A percentile compares a stretch with the other conserved stretches of the same genome.
Conservation (phyloP, 2,888 invertebrate species). For the Pyrocoelia pectoralis region DNA sequence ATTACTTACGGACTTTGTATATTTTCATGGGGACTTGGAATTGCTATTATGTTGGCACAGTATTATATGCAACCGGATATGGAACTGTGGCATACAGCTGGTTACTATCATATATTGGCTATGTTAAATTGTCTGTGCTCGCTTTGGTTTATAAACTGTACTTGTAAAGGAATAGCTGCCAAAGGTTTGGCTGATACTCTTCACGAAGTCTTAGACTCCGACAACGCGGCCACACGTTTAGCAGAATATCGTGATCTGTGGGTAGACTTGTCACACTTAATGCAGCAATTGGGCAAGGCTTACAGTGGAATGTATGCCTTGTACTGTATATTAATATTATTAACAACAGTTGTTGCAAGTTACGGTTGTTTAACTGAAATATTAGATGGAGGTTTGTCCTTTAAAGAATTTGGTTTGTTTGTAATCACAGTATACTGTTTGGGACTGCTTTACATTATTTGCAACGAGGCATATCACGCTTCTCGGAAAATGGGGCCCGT, state of each 20-base stretch:
- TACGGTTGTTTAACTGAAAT: constrained; percentile 77
- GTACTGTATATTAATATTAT: constrained; percentile 76
- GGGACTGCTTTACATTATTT: constrained; percentile 74
- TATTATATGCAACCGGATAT: constrained; percentile 77
- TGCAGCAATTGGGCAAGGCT: constrained; percentile 78
- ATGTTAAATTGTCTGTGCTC: constrained; percentile 78
- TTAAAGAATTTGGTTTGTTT: constrained; percentile 75
- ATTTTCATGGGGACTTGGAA: constrained; percentile 72
- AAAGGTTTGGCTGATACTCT: constrained; percentile 70
- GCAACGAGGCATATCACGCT: constrained; percentile 77
- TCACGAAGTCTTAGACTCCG: constrained; percentile 68
- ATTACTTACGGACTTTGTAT: constrained; percentile 72
- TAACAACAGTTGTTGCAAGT: constrained; percentile 76
- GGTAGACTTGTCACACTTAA: constrained; percentile 80
- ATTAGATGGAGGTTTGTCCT: constrained; percentile 74
- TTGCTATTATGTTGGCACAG: constrained; percentile 72
- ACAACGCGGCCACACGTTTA: constrained; percentile 70
- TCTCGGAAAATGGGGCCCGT: constrained; percentile 66
- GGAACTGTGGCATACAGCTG: constrained; percentile 75
- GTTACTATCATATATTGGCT: constrained; percentile 76
- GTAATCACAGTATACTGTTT: constrained; percentile 77
- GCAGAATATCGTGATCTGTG: constrained; percentile 73
- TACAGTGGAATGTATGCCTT: constrained; percentile 82
- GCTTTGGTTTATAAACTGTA: constrained; percentile 66
- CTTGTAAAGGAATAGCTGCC: constrained; percentile 61